Evolutionary conservation across 2,888 invertebrate species (phyloP).

Genomic region (Apodemia zela): DNA sequence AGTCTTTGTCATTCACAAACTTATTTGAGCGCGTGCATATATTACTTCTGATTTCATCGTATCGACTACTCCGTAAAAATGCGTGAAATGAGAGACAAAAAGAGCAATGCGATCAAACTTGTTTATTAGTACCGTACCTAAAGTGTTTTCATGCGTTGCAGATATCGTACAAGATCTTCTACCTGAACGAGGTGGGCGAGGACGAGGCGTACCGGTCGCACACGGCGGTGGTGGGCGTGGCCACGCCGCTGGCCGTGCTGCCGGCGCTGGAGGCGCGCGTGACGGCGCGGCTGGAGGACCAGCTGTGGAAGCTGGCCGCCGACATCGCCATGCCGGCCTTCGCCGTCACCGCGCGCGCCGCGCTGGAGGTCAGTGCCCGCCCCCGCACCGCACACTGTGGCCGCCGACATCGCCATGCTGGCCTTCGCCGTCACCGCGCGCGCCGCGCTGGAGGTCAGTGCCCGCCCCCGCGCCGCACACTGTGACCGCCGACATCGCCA

Average conservation of each 20-base stretch:
- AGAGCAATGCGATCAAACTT: too few species aligned
- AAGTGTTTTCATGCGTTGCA: conserved; percentile 37
- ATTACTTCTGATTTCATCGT: too few species aligned
- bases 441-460: too few species aligned
- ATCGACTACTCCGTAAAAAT: too few species aligned
- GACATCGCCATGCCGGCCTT: conserved; percentile 70
- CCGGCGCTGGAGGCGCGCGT: conserved; percentile 58
- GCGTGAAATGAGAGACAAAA: too few species aligned
- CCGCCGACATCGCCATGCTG: conserved; percentile 67
- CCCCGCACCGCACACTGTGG: conserved; percentile 36
- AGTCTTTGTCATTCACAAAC: too few species aligned
- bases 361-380: too few species aligned
- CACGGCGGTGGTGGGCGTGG: conserved; percentile 54
- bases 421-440: conserved; percentile 42
- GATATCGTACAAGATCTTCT: conserved; percentile 67
- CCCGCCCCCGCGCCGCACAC: too few species aligned
- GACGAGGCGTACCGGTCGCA: conserved; percentile 68
- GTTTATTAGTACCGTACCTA: too few species aligned
- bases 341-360: neutral
- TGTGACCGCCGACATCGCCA: conserved; percentile 64
- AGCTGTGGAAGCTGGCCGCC: conserved; percentile 65
- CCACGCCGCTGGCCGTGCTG: conserved; percentile 62
- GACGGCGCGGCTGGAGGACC: conserved; percentile 58
- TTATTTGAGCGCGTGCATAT: too few species aligned
- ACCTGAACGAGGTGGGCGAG: conserved; percentile 62